Conservation (phyloP, 92 coral and sea anemone species). For the Porites evermanni region DNA sequence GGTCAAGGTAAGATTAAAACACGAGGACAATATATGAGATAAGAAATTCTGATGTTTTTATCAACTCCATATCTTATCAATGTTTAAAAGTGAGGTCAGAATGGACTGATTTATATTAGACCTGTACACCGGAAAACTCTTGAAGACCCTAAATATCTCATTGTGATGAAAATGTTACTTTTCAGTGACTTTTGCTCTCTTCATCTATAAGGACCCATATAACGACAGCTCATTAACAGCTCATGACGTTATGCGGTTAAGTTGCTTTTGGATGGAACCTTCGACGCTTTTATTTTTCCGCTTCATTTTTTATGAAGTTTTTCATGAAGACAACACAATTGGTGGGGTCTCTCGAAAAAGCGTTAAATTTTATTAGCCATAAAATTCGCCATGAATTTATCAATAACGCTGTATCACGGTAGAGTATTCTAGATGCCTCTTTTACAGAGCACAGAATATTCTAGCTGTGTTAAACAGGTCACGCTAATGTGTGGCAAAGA, state of each 20-base stretch:
- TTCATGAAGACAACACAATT: background rate
- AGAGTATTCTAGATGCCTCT: conserved; percentile 26
- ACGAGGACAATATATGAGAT: background rate
- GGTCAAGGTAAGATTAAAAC: conserved; percentile 19
- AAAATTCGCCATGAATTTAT: conserved; percentile 5
- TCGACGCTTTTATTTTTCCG: background rate
- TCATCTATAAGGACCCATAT: conserved; percentile 7
- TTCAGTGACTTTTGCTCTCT: conserved; percentile 29
- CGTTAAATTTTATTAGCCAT: conserved; percentile 1
- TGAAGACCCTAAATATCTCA: conserved; percentile 23
- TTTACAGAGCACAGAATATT: conserved; percentile 17
- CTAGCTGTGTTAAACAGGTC: background rate
- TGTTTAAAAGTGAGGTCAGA: conserved; percentile 18
- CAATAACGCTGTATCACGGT: background rate
- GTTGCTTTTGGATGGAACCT: background rate
- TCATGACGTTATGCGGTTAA: background rate
- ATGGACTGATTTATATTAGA: conserved; percentile 25
- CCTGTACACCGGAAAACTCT: conserved; percentile 20
- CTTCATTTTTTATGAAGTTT: background rate
- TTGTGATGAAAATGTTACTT: conserved; percentile 48
- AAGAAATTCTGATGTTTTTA: conserved; percentile 16
- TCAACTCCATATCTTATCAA: conserved; percentile 32
- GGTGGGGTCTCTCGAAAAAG: background rate
- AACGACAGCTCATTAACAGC: background rate
- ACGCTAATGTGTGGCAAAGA: conserved; percentile 5